Base-by-base conservation (phyloP, 1,140 invertebrate species). In the Pogonomyrmex californicus region DNA sequence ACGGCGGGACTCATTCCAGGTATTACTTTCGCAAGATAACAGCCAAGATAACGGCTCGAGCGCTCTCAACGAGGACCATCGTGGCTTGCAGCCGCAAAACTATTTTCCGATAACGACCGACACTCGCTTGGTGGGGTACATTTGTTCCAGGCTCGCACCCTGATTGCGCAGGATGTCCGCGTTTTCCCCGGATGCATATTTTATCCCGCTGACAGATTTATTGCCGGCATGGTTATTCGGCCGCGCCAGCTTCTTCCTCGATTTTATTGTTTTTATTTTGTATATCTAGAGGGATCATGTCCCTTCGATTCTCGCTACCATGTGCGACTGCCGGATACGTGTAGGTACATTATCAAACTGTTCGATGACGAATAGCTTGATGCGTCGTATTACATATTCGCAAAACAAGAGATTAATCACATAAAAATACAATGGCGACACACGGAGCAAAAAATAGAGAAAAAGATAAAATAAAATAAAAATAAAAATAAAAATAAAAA, bases 61-160 rank as follows among this genome's bases (percentile, higher is more conserved):
- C 36, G 63, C 60, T 63, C 70, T 71, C 62, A 71, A 87, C 79
- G 51, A 78, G 60, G 44, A 60, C 51, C 81, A 77, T 79, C 51
- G 63, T 41, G 86, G 85, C 60, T 88, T 77, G 77, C 87, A 91
- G 88, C 91, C 90, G 88, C 91, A 90, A 92, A 92, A 93, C 92
- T 92, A 92, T 93, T 93, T 93, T 92, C 91, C 93, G 91, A 93
- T 93, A 93, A 93, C 92, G 91, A 92, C 86, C 88, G 85, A 91
- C 90, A 88, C 87, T 90, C 86, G 86, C 77, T 85, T 71, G 81
- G 86, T 81, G 83, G 87, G 90, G 79, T 92, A 89, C 88, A 93
- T 92, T 93, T 93, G 92, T 93, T 93, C 92, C 91, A 86, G 91
- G 62, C 88, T 92, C 87, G 89, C 88, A 87, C 90, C 90, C 90